Evolutionary conservation across 1,140 invertebrate genomes (phyloP), one percentile per base, ranked within the genome.

Genomic region (Portunus trituberculatus): DNA sequence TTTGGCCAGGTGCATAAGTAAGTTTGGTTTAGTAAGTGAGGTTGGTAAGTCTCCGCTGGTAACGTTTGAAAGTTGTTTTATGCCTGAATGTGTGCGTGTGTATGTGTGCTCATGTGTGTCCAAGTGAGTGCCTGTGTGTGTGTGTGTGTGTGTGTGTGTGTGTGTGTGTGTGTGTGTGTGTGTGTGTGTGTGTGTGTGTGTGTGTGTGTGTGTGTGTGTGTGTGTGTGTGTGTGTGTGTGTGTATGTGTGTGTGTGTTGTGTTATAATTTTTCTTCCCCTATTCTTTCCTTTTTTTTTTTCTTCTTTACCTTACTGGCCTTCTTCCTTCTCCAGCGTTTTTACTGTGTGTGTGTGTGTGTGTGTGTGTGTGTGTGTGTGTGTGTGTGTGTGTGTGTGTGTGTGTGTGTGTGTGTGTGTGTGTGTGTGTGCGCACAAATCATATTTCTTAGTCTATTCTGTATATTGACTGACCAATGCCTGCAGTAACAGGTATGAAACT

Each of bases 171-270:
- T 59, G 10, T 92, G 91, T 87, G n/a, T 59, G 91, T 82, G 91
- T 92, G 14, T 92, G 91, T 59, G 28, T 87, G 84, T 29, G 91
- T 92, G 91, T 59, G 82, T 92, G 91, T 87, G n/a, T 59, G 91
- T 82, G 91, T 92, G 14, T 92, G 91, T 59, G 28, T 87, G 84
- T 29, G 91, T 92, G 91, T 59, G 82, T 92, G 91, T 87, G n/a
- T 59, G 91, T 82, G 91, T 92, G 14, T 92, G 91, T 59, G 25
- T 87, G 83, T 25, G 89, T 91, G 20, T 25, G 89, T 48, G 89
- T 91, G 6, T 91, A 25, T 25, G 25, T 84, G 83, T 25, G 89
- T 91, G 89, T 25, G 67, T 91, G 89, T 84, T 84, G 4, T 25
- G 4, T 84, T 32, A 8, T 25, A 8, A 7, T 12, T 39, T 86